Evolutionary conservation across 2,888 invertebrate species (phyloP).

Genomic region (Silvanus unidentatus): DNA sequence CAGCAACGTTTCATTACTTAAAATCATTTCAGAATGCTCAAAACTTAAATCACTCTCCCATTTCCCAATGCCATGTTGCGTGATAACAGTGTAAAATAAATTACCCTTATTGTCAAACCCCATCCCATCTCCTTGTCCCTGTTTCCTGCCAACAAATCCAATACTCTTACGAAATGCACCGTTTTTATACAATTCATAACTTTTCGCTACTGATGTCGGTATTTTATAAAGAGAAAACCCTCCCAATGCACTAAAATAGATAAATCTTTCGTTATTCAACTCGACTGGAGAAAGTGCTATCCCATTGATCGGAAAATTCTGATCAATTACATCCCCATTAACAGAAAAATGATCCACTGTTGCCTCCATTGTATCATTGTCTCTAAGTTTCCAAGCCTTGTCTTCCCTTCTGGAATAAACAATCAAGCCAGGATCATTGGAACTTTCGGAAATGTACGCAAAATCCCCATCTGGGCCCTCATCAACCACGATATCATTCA

Average conservation of each 20-base stretch:
- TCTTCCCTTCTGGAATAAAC: conserved; percentile 60
- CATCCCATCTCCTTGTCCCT: conserved; percentile 64
- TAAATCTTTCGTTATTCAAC: conserved; percentile 20
- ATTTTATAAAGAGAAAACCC: conserved; percentile 52
- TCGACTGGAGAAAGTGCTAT: conserved; percentile 59
- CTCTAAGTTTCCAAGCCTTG: conserved; percentile 64
- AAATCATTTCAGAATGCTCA: conserved; percentile 43
- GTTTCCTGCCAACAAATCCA: conserved; percentile 49
- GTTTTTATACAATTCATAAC: conserved; percentile 36
- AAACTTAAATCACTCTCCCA: conserved; percentile 60
- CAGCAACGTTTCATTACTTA: conserved; percentile 57
- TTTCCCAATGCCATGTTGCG: conserved; percentile 61
- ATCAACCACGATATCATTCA: conserved; percentile 68
- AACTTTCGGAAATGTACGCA: conserved; percentile 67
- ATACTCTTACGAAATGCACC: conserved; percentile 27
- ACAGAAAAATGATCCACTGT: conserved; percentile 57
- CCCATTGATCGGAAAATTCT: conserved; percentile 38
- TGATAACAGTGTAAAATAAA: conserved; percentile 62
- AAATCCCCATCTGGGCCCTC: conserved; percentile 60
- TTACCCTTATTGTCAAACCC: conserved; percentile 62
- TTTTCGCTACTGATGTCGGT: conserved; percentile 54
- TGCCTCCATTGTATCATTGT: conserved; percentile 56
- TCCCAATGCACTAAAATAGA: conserved; percentile 35
- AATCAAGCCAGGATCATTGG: conserved; percentile 61
- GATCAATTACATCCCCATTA: conserved; percentile 48